Conservation (phyloP, 1,140 invertebrate species). For the Steinernema feltiae region DNA sequence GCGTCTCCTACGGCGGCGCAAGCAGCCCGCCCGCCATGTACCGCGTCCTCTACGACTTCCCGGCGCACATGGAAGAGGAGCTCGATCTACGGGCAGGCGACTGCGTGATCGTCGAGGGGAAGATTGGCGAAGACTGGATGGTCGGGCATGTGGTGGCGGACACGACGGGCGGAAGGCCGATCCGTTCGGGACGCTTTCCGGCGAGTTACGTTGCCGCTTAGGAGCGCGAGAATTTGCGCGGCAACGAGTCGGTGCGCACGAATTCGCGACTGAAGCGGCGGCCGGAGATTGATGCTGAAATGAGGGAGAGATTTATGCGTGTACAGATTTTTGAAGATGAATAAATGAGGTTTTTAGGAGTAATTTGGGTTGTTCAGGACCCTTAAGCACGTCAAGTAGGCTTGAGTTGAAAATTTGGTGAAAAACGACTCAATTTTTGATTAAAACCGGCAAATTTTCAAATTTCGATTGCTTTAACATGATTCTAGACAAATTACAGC, state of each 20-base stretch:
- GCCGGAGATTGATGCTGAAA: neutral
- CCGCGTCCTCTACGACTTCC: conserved; percentile 34
- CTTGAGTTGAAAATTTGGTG: no score
- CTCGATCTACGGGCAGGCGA: conserved; percentile 33
- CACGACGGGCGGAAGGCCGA: neutral
- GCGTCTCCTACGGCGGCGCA: neutral
- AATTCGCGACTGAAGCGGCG: conserved; percentile 9
- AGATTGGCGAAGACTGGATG: conserved; percentile 34
- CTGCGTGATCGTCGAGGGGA: conserved; percentile 31
- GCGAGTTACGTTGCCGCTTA: conserved; percentile 7
- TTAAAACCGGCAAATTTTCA: no score
- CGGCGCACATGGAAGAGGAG: conserved; percentile 28
- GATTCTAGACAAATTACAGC: no score
- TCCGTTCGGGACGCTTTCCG: neutral
- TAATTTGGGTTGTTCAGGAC: no score
- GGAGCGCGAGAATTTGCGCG: neutral
- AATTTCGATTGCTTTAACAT: no score
- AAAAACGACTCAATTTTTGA: no score
- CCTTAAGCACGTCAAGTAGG: no score
- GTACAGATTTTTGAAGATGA: no score
- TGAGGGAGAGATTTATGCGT: no score
- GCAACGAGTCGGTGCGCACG: neutral
- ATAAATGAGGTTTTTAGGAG: no score
- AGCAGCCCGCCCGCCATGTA: conserved; percentile 21
- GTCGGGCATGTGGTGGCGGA: conserved; percentile 20